A percentile compares a stretch with the other conserved stretches of the same genome.
Evolutionary conservation across 2,888 invertebrate genomes (phyloP).

Genomic region (Dynastes maya): DNA sequence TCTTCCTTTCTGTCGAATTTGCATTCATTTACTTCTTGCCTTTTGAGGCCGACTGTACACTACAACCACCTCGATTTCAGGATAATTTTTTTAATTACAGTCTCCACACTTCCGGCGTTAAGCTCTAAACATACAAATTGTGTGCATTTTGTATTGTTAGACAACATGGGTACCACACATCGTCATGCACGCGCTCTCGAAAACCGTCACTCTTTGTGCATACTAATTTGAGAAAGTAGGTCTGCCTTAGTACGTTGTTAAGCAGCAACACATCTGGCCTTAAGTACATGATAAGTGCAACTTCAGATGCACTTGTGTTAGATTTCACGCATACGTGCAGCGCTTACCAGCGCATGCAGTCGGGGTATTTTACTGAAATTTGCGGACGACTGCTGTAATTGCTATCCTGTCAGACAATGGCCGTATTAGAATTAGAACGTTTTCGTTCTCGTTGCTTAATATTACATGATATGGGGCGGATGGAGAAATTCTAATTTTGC

Average conservation of each 20-base stretch:
- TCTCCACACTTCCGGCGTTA: too few relatives aligned
- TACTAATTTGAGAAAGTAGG: slow-evolving; percentile 17
- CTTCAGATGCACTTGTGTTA: slow-evolving; percentile 3
- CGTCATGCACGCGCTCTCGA: slow-evolving; percentile 3
- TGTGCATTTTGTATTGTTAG: background rate
- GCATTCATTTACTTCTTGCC: too few relatives aligned
- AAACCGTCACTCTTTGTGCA: slow-evolving; percentile 3
- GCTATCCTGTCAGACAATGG: background rate
- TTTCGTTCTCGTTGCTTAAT: too few relatives aligned
- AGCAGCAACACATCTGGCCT: slow-evolving; percentile 16
- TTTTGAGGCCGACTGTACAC: too few relatives aligned
- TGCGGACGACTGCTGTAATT: background rate
- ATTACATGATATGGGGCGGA: too few relatives aligned
- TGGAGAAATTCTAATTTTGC: too few relatives aligned
- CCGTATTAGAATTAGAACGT: too few relatives aligned
- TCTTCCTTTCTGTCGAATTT: too few relatives aligned
- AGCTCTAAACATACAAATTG: too few relatives aligned
- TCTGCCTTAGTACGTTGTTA: slow-evolving; percentile 10
- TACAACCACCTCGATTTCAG: too few relatives aligned
- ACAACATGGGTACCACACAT: background rate
- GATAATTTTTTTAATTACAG: too few relatives aligned
- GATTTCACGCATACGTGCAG: slow-evolving; percentile 11
- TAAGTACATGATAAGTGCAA: slow-evolving; percentile 25
- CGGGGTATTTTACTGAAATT: background rate
- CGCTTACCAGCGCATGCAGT: background rate